A percentile compares a stretch with the other conserved stretches of the same genome.
These are phyloP conservation scores for Diadromus collaris DNA, from an alignment of 2,888 invertebrate species.

Conservation along the genomic window DNA sequence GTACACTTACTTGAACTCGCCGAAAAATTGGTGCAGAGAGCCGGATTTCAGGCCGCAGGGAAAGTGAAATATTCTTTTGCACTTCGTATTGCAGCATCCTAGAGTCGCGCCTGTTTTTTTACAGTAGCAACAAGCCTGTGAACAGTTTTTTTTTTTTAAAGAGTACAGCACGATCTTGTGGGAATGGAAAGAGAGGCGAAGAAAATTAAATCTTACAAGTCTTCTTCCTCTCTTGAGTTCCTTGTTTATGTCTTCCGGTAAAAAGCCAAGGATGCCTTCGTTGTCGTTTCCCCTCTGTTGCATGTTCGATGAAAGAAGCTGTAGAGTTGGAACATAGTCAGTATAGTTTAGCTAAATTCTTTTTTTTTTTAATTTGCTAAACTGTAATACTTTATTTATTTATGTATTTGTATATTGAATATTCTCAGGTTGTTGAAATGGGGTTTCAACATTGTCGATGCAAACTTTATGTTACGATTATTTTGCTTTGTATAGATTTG, in stretches of 20 bases:
- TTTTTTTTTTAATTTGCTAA: too few relatives aligned
- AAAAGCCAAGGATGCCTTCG: conserved; percentile 88
- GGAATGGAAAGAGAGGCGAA: conserved; percentile 20
- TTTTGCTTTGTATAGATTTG: too few relatives aligned
- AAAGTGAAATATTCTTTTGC: conserved; percentile 87
- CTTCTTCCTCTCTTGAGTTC: conserved; percentile 85
- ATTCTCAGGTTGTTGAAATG: too few relatives aligned
- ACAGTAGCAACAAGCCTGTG: conserved; percentile 87
- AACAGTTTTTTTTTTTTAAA: conserved; percentile 58
- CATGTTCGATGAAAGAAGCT: conserved; percentile 88
- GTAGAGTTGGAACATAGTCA: conserved; percentile 65
- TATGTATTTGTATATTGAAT: too few relatives aligned
- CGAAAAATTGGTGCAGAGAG: conserved; percentile 85
- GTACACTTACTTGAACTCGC: conserved; percentile 81
- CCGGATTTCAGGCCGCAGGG: conserved; percentile 86
- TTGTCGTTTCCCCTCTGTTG: conserved; percentile 85
- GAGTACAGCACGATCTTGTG: neutral
- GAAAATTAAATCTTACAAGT: conserved; percentile 82
- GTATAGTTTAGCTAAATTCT: neutral
- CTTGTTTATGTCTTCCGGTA: conserved; percentile 84
- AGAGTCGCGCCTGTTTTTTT: conserved; percentile 85
- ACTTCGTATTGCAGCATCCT: conserved; percentile 85
- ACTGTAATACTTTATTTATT: too few relatives aligned
- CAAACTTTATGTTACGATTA: too few relatives aligned
- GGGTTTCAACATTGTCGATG: too few relatives aligned